These are phyloP conservation scores for Rotaria sp. DNA, from an alignment of 2,888 invertebrate genomes.

Conservation along the genomic window DNA sequence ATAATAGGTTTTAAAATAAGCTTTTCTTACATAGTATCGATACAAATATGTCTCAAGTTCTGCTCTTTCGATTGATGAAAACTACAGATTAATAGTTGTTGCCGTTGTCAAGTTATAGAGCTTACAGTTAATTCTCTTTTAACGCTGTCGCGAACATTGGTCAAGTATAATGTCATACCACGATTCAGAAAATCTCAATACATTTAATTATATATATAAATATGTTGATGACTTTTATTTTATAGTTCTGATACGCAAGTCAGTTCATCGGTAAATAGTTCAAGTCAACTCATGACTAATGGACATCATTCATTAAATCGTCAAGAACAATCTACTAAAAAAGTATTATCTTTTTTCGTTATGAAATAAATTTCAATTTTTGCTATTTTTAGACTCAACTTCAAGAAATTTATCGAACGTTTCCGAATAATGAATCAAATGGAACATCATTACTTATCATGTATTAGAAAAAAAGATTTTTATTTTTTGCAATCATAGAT, in stretches of 20 bases:
- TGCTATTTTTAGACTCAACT: not conserved
- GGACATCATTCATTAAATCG: constrained; percentile 2
- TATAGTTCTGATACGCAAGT: not conserved
- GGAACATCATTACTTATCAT: not conserved
- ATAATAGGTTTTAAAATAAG: too few relatives aligned
- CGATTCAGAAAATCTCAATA: too few relatives aligned
- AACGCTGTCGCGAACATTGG: too few relatives aligned
- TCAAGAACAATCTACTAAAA: not conserved
- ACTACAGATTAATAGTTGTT: too few relatives aligned
- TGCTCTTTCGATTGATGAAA: too few relatives aligned
- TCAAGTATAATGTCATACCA: too few relatives aligned
- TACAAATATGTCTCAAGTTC: too few relatives aligned
- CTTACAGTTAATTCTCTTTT: too few relatives aligned
- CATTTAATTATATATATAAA: too few relatives aligned
- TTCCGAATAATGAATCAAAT: not conserved
- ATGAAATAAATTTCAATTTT: not conserved
- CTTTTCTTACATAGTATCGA: too few relatives aligned
- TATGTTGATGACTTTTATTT: not conserved
- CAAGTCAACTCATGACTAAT: not conserved
- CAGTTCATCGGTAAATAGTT: not conserved
- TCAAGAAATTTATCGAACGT: not conserved
- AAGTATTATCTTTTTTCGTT: not conserved
- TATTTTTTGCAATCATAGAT: too few relatives aligned
- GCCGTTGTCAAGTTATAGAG: too few relatives aligned
- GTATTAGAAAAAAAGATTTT: not conserved